phyloP scores from a whole-genome alignment of 2,888 invertebrate species.

The Tinea semifulvella region DNA sequence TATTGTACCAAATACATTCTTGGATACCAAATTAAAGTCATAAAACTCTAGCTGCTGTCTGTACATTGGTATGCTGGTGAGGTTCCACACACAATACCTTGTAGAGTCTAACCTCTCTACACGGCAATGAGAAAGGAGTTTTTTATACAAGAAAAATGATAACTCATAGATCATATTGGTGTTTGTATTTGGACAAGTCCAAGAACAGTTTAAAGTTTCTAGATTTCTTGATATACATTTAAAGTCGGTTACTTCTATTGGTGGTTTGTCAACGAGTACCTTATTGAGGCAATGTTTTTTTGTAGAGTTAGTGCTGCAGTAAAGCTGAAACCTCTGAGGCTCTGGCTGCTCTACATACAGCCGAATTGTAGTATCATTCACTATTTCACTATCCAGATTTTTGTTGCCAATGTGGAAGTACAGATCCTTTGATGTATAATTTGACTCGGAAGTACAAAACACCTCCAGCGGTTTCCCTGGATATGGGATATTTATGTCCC shows the following conservation, averaged over 20 bases:
- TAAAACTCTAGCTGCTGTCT: constrained; percentile 53
- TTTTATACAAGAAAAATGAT: constrained; percentile 34
- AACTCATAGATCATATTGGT: constrained; percentile 35
- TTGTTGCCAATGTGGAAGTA: constrained; percentile 39
- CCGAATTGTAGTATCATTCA: constrained; percentile 71
- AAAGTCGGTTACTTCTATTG: constrained; percentile 73
- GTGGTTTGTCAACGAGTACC: constrained; percentile 61
- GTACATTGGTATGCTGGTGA: constrained; percentile 44
- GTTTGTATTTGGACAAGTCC: constrained; percentile 67
- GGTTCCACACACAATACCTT: constrained; percentile 39
- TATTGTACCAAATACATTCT: constrained; percentile 69
- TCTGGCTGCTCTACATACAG: constrained; percentile 64
- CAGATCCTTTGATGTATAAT: constrained; percentile 45
- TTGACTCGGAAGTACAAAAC: constrained; percentile 67
- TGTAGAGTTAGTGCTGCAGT: constrained; percentile 52
- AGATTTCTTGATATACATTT: constrained; percentile 78
- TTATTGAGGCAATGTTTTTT: constrained; percentile 35
- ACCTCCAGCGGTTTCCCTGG: constrained; percentile 70
- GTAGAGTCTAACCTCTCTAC: constrained; percentile 22
- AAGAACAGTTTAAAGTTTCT: constrained; percentile 77
- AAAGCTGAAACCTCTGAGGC: constrained; percentile 59
- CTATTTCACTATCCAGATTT: constrained; percentile 40
- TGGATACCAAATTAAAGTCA: constrained; percentile 66
- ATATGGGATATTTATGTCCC: constrained; percentile 65
- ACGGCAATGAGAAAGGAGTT: constrained; percentile 27